Conservation (phyloP, 1,140 invertebrate genomes). For the Ylistrum balloti region DNA sequence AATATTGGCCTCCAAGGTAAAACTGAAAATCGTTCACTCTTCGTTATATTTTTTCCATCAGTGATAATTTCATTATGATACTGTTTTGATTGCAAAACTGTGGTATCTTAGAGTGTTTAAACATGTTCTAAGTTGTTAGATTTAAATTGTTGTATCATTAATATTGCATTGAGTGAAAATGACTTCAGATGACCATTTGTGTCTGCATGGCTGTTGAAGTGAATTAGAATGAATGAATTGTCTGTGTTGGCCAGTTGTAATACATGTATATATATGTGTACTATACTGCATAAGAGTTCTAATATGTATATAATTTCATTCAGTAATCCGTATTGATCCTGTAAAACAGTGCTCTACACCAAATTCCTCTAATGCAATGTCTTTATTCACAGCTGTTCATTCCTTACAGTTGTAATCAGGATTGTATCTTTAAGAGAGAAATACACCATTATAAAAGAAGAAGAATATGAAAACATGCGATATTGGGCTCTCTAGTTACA, state of each 20-base stretch:
- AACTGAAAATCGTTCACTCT: no score
- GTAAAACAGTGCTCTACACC: background rate
- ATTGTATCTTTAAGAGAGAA: no score
- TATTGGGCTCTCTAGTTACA: no score
- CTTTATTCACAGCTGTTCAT: no score
- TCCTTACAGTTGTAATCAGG: no score
- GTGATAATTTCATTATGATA: no score
- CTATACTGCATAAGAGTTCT: no score
- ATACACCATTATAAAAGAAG: no score
- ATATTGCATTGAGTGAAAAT: background rate
- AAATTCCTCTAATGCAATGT: background rate
- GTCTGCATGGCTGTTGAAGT: background rate
- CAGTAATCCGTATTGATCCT: background rate
- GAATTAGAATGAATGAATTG: background rate
- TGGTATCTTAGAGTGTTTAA: background rate
- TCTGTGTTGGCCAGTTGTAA: background rate
- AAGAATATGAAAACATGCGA: no score
- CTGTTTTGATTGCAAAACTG: no score
- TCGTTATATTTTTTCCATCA: no score
- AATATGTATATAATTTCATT: background rate
- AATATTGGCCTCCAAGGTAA: no score
- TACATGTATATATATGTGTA: background rate
- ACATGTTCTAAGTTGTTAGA: slow-evolving; percentile 5
- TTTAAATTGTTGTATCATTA: background rate
- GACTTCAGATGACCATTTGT: background rate